These are phyloP conservation scores for Chaetodon trifasciatus DNA, from an alignment of 2,797 vertebrate genomes.

Conservation along the genomic window DNA sequence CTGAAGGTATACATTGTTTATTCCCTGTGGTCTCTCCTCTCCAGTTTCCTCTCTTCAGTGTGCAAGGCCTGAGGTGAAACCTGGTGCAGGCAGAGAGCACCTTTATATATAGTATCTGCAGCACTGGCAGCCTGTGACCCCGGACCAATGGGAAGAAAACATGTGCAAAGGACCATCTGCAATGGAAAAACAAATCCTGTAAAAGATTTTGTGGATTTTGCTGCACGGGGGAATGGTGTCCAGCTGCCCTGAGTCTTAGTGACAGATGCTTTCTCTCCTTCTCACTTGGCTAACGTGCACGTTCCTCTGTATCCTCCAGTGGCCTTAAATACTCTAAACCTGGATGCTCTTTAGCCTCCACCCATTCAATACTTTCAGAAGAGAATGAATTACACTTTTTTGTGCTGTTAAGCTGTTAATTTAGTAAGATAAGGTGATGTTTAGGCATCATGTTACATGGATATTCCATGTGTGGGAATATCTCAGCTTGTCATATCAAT, in stretches of 20 bases:
- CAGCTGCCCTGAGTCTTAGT: conserved; percentile 79
- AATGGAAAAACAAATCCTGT: conserved; percentile 89
- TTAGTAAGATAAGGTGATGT: not conserved
- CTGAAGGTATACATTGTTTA: not conserved
- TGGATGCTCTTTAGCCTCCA: conserved; percentile 6
- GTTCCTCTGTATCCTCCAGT: conserved; percentile 41
- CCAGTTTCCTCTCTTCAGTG: conserved; percentile 19
- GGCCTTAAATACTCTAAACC: conserved; percentile 48
- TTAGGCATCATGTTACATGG: not conserved
- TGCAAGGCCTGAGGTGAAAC: conserved; percentile 53
- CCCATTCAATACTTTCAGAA: conserved; percentile 23
- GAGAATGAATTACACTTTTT: not conserved
- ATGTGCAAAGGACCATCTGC: conserved; percentile 86
- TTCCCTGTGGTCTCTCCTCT: conserved; percentile 25
- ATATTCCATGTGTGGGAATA: not conserved
- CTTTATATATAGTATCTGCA: conserved; percentile 76
- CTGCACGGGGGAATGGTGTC: conserved; percentile 67
- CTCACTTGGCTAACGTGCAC: conserved; percentile 54
- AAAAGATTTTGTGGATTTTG: conserved; percentile 84
- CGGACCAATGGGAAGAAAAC: conserved; percentile 82
- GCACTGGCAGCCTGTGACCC: conserved; percentile 63
- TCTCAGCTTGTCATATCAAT: not conserved
- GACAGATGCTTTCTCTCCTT: conserved; percentile 81
- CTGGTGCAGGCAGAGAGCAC: conserved; percentile 41
- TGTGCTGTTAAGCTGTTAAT: not conserved